Evolutionary conservation across 2,797 vertebrate genomes (phyloP), one percentile per base, ranked within the genome.

Genomic region (Dromococcyx pavoninus): DNA sequence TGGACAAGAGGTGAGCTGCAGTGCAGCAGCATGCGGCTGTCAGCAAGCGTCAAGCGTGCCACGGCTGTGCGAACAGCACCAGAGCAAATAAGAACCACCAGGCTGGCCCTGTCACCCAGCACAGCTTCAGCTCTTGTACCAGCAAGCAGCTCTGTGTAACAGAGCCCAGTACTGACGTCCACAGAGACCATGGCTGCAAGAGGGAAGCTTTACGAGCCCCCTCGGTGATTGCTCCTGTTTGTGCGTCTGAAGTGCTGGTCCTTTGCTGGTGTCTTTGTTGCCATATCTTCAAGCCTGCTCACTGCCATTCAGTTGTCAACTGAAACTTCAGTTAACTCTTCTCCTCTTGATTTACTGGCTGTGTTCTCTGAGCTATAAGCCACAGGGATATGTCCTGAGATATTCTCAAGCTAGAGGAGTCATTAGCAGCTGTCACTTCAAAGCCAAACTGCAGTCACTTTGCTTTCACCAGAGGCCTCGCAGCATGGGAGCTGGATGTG

Each of bases 341-440:
- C 70, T 30, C 35, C 28, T 64, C 87, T 50, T 75, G 67, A 70
- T 85, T 51, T 84, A 48, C 81, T 37, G 74, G 13, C 58, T 51
- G 23, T 27, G 69, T 2, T 94, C 72, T 83, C 72, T 78, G 80
- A 88, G 86, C 69, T 84, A 30, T 60, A 51, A 90, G 71, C 77
- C 57, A 8, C 17, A 57, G 89, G 57, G 89, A 89, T 8, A 35
- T 8, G 43, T 62, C 74, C 46, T 64, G 84, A 85, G 87, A 92
- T 75, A 70, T 71, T 83, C 77, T 43, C 32, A 46, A 93, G 78
- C 81, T 13, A 70, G 67, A 51, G 71, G 48, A 86, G 71, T 76
- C 91, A 85, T 89, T 73, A 94, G 78, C 80, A 82, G 84, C 92
- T 82, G 92, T 76, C 92, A 88, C 89, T 85, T 81, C 77, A 25